phyloP scores from a whole-genome alignment of 2,797 vertebrate genomes.

The Acanthurus leucopareius region DNA sequence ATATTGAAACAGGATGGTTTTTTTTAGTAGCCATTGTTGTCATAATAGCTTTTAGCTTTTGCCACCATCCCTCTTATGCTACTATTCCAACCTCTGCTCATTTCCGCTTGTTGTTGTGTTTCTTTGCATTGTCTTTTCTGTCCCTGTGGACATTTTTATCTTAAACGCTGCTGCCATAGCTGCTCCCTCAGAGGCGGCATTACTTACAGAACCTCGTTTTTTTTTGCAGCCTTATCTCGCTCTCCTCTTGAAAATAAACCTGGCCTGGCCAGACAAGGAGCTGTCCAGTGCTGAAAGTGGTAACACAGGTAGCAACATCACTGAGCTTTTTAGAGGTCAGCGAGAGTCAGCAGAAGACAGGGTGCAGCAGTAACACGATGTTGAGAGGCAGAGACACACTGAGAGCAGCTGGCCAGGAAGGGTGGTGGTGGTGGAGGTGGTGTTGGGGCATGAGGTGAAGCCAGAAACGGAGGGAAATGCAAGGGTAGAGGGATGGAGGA shows the following conservation, averaged over 20 bases:
- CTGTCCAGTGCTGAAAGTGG: slow-evolving; percentile 76
- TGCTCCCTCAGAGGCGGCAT: slow-evolving; percentile 27
- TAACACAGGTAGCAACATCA: slow-evolving; percentile 38
- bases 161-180: slow-evolving; percentile 7
- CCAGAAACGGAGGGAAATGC: slow-evolving; percentile 36
- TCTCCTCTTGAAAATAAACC: slow-evolving; percentile 37
- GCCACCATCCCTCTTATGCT: background rate
- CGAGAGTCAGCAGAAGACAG: slow-evolving; percentile 52
- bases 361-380: slow-evolving; percentile 56
- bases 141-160: slow-evolving; percentile 1
- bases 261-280: slow-evolving; percentile 43
- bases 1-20: background rate
- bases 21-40: slow-evolving; percentile 5
- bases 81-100: background rate
- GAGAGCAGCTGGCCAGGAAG: slow-evolving; percentile 62
- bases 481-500: slow-evolving; percentile 49
- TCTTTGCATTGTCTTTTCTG: background rate
- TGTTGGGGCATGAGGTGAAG: slow-evolving; percentile 31
- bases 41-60: background rate
- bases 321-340: slow-evolving; percentile 67
- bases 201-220: slow-evolving; percentile 11
- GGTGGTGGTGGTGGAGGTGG: background rate
- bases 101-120: background rate
- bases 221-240: slow-evolving; percentile 1
- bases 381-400: slow-evolving; percentile 62